phyloP scores from a whole-genome alignment of 2,113 vertebrate species.

The Proterorhinus semilunaris region DNA sequence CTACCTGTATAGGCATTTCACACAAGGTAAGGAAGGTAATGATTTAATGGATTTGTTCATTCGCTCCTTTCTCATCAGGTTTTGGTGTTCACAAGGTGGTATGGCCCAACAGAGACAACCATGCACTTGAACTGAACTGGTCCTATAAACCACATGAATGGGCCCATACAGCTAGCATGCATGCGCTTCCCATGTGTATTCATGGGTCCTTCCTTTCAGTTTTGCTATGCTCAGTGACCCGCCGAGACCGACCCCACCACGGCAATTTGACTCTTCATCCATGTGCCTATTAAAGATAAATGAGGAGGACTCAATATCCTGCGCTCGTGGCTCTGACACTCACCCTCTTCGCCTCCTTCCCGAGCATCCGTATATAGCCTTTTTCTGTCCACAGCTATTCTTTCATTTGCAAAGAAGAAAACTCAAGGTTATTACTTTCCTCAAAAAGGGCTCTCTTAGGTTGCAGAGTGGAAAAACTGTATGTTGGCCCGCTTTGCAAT shows the following conservation, averaged over 20 bases:
- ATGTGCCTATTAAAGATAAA: constrained; percentile 68
- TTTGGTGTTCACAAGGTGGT: too few species aligned
- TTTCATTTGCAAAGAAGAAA: constrained; percentile 47
- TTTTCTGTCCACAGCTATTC: constrained; percentile 10
- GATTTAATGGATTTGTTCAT: too few species aligned
- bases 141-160: constrained; percentile 21
- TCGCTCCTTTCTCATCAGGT: too few species aligned
- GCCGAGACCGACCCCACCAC: constrained; percentile 52
- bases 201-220: constrained; percentile 9
- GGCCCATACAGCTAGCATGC: constrained; percentile 22
- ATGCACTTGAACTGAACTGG: constrained; percentile 9
- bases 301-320: constrained; percentile 64
- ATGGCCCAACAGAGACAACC: neutral
- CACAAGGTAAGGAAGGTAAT: too few species aligned
- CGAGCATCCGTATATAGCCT: constrained; percentile 3
- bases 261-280: constrained; percentile 54
- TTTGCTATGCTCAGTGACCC: constrained; percentile 49
- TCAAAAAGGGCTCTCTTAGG: constrained; percentile 53
- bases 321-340: constrained; percentile 45
- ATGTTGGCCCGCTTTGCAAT: constrained; percentile 46
- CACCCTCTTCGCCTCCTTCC: constrained; percentile 23
- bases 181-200: constrained; percentile 6
- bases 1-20: too few species aligned
- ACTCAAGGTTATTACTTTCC: constrained; percentile 68
- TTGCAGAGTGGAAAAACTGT: constrained; percentile 45